Conservation (phyloP, 2,113 vertebrate species). For the Barnardius zonarius region DNA sequence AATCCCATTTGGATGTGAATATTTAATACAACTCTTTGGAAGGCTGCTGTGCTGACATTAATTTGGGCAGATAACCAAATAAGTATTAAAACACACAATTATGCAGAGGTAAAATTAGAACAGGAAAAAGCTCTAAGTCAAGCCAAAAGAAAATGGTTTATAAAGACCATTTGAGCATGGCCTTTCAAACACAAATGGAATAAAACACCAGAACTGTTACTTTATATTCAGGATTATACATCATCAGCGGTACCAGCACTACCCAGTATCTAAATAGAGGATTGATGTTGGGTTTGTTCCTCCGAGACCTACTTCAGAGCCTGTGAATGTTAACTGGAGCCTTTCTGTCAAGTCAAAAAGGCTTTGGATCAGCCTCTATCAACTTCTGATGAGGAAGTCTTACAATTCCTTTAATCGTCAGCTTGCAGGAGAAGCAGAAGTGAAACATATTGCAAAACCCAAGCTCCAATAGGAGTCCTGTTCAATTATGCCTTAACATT, state of each 20-base stretch:
- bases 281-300: neutral
- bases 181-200: neutral
- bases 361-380: neutral
- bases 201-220: neutral
- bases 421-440: neutral
- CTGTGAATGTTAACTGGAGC: neutral
- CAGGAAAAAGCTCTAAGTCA: neutral
- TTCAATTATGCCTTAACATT: constrained; percentile 26
- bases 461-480: neutral
- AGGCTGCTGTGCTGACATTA: neutral
- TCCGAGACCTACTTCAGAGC: neutral
- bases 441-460: constrained; percentile 22
- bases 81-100: constrained; percentile 25
- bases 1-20: constrained; percentile 18
- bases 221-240: neutral
- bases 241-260: neutral
- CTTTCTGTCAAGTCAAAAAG: neutral
- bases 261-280: neutral
- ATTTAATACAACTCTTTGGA: neutral
- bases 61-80: constrained; percentile 29
- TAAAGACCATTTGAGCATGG: neutral
- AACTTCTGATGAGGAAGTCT: neutral
- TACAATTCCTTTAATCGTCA: neutral
- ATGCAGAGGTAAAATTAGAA: constrained; percentile 22
- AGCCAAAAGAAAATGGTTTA: neutral